Percentiles rank a stretch among this genome's conserved stretches.
Evolutionary conservation across 2,888 invertebrate species (phyloP).

Genomic region (Meta bourneti): DNA sequence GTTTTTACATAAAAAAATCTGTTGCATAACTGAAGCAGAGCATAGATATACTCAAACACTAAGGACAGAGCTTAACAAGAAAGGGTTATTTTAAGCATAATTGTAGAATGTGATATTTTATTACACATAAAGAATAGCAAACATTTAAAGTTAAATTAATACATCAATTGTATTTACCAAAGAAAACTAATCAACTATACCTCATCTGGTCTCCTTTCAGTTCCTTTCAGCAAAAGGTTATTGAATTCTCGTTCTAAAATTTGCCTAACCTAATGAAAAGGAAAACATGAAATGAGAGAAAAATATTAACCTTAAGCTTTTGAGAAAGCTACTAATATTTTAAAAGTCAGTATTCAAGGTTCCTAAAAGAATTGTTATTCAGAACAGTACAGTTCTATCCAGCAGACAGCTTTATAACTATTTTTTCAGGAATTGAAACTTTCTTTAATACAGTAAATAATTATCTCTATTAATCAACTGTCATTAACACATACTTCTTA

Average conservation of each 20-base stretch:
- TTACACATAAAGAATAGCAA: not conserved
- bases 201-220: slow-evolving; percentile 85
- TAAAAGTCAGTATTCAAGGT: not conserved
- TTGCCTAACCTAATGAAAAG: slow-evolving; percentile 89
- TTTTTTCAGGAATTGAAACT: too few species aligned
- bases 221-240: slow-evolving; percentile 87
- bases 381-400: too few species aligned
- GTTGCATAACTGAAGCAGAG: too few species aligned
- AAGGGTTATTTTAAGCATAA: not conserved
- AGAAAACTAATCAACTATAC: slow-evolving; percentile 77
- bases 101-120: not conserved
- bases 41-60: not conserved
- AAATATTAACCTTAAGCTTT: not conserved
- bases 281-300: not conserved
- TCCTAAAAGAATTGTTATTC: not conserved
- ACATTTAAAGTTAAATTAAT: not conserved
- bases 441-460: too few species aligned
- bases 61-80: not conserved
- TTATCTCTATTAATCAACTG: too few species aligned
- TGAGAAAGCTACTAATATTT: not conserved
- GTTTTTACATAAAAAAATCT: too few species aligned
- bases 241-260: slow-evolving; percentile 94
- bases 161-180: not conserved
- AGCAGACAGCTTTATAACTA: too few species aligned
- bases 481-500: too few species aligned